Percentiles rank a stretch among this genome's conserved stretches.
These are phyloP conservation scores for Scaptomyza pallida DNA, from an alignment of 1,140 invertebrate species.

Conservation along the genomic window DNA sequence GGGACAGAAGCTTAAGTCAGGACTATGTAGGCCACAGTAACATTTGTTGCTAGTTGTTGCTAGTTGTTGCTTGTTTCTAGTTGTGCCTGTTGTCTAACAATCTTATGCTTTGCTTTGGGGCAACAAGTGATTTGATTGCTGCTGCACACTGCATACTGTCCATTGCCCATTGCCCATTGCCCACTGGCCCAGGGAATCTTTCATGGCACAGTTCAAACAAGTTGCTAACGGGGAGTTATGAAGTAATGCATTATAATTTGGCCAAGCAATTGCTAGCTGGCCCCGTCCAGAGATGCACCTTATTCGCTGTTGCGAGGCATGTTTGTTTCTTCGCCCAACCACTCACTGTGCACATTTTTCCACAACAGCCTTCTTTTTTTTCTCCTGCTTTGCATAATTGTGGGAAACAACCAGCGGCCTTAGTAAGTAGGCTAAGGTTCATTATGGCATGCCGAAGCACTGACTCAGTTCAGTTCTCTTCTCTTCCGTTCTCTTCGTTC, in stretches of 20 bases:
- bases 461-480: slow-evolving; percentile 52
- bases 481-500: background rate
- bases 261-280: slow-evolving; percentile 61
- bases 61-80: background rate
- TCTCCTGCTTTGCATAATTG: slow-evolving; percentile 76
- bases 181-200: slow-evolving; percentile 61
- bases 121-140: slow-evolving; percentile 77
- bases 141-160: slow-evolving; percentile 7
- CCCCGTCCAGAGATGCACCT: slow-evolving; percentile 68
- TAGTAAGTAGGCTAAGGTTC: slow-evolving; percentile 79
- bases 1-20: slow-evolving; percentile 33
- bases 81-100: slow-evolving; percentile 41
- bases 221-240: slow-evolving; percentile 79
- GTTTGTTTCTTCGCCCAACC: slow-evolving; percentile 60
- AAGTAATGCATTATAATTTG: slow-evolving; percentile 83
- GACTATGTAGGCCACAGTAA: slow-evolving; percentile 64
- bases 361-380: slow-evolving; percentile 44
- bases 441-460: slow-evolving; percentile 71
- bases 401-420: slow-evolving; percentile 79
- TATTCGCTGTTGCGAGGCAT: slow-evolving; percentile 60
- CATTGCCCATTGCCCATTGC: slow-evolving; percentile 40
- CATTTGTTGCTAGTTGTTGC: slow-evolving; percentile 8
- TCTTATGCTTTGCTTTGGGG: slow-evolving; percentile 61
- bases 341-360: slow-evolving; percentile 40
- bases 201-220: slow-evolving; percentile 76